Evolutionary conservation across 2,888 invertebrate species (phyloP), one percentile per base, ranked within the genome.

Genomic region (Drepanosiphum platanoidis): DNA sequence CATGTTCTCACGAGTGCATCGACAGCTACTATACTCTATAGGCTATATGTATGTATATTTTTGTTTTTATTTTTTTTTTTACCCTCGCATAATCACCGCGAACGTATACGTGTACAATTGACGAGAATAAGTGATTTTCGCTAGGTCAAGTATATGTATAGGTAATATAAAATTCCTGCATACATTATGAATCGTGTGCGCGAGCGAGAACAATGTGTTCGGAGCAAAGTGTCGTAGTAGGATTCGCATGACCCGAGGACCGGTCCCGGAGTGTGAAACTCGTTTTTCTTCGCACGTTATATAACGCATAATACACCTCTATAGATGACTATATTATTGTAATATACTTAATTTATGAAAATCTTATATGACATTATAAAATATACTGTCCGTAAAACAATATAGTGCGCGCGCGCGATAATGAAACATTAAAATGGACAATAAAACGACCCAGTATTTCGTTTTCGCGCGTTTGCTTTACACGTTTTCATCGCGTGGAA

Each of bases 181-280:
- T 42, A 64, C 22, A 42, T 36, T 78, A 78, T 78, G 5, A n/a
- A 39, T 64, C 18, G 18, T 61, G 18, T 30, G 27, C 64, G 27
- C 64, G 11, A 9, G 4, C 61, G 11, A 11, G 30, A 78, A 75
- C 75, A 75, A 77, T 77, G 77, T 30, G n/a, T 72, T 68, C 18
- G 34, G 7, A 7, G n/a, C 36, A 68, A 34, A 42, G 8, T n/a
- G n/a, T n/a, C n/a, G n/a, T n/a, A 3, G 1, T 8, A 64, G 61
- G 27, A 42, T 78, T 71, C 15, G 39, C 61, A 27, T 64, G 78
- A 64, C 64, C 64, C 64, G 30, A 13, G 27, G 66, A 78, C 78
- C 66, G 66, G 78, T 78, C 78, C 64, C 22, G 18, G 61, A 77
- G 77, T 61, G 77, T 36, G n/a, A 77, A 77, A 77, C 77, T 61